phyloP scores from a whole-genome alignment of 2,888 invertebrate genomes.

The Copidosoma aretas region DNA sequence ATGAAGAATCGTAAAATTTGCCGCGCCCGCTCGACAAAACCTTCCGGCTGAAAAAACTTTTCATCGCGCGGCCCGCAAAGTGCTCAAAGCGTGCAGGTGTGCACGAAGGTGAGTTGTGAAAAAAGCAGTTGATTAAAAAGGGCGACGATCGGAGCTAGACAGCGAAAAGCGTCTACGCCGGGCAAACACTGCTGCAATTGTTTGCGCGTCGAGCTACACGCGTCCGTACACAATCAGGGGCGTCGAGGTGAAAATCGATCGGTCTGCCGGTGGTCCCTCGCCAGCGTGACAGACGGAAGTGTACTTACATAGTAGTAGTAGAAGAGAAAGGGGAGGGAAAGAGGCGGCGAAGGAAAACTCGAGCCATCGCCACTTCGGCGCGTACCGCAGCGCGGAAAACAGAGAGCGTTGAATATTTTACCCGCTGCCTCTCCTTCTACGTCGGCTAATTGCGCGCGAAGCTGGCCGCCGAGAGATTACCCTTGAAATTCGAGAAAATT shows the following conservation, averaged over 20 bases:
- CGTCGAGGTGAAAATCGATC: conserved; percentile 17
- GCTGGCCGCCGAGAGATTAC: conserved; percentile 33
- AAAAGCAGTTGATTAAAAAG: not conserved
- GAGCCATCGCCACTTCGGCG: not conserved
- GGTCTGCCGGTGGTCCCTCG: not conserved
- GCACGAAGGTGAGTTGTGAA: not conserved
- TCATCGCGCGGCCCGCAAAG: not conserved
- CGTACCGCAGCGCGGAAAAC: conserved; percentile 17
- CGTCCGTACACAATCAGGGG: not conserved
- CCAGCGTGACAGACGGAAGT: not conserved
- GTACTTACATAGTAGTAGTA: not conserved
- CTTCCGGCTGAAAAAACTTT: not conserved
- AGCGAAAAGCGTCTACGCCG: not conserved
- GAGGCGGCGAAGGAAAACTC: not conserved
- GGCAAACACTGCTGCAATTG: conserved; percentile 9
- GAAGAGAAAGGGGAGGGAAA: not conserved
- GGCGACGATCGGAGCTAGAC: not conserved
- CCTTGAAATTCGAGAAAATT: conserved; percentile 39
- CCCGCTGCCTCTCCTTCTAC: conserved; percentile 19
- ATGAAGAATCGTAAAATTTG: conserved; percentile 12
- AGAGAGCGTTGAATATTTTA: conserved; percentile 37
- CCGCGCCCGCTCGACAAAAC: conserved; percentile 8
- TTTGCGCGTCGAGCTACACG: conserved; percentile 1
- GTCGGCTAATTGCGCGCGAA: conserved; percentile 37
- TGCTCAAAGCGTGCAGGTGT: not conserved